These are phyloP conservation scores for Euzophera pinguis DNA, from an alignment of 2,888 invertebrate genomes.

Conservation along the genomic window DNA sequence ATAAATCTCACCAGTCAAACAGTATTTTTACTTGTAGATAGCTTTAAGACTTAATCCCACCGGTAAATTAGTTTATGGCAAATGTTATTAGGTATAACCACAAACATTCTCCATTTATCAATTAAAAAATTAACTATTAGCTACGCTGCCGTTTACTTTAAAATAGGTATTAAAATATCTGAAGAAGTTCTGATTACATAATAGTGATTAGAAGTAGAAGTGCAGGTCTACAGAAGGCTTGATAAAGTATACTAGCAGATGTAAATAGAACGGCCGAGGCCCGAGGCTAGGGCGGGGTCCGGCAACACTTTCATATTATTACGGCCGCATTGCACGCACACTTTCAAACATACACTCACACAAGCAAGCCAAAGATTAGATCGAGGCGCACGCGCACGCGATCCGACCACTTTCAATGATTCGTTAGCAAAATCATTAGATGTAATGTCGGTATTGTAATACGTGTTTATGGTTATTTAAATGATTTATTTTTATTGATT, in stretches of 20 bases:
- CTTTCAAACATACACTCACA: conserved; percentile 18
- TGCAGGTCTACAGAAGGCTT: conserved; percentile 62
- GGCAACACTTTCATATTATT: conserved; percentile 79
- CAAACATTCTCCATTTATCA: no score
- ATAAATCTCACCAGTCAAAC: no score
- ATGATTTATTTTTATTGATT: conserved; percentile 81
- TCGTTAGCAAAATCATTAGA: conserved; percentile 80
- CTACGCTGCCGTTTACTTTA: no score
- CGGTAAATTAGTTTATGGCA: no score
- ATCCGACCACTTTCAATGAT: conserved; percentile 78
- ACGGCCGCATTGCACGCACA: conserved; percentile 64
- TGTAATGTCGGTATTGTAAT: conserved; percentile 78
- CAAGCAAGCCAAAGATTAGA: conserved; percentile 23
- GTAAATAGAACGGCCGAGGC: conserved; percentile 72
- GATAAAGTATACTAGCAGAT: conserved; percentile 76
- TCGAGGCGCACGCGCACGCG: conserved; percentile 67
- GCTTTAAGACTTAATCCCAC: no score
- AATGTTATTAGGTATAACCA: no score
- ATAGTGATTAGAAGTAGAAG: conserved; percentile 15
- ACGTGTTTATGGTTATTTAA: conserved; percentile 79
- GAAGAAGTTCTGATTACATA: no score
- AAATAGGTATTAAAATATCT: no score
- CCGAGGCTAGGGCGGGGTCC: conserved; percentile 77
- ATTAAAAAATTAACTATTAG: no score
- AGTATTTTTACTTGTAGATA: no score